These are phyloP conservation scores for Mythimna lalbum DNA, from an alignment of 2,888 invertebrate species.

Conservation along the genomic window DNA sequence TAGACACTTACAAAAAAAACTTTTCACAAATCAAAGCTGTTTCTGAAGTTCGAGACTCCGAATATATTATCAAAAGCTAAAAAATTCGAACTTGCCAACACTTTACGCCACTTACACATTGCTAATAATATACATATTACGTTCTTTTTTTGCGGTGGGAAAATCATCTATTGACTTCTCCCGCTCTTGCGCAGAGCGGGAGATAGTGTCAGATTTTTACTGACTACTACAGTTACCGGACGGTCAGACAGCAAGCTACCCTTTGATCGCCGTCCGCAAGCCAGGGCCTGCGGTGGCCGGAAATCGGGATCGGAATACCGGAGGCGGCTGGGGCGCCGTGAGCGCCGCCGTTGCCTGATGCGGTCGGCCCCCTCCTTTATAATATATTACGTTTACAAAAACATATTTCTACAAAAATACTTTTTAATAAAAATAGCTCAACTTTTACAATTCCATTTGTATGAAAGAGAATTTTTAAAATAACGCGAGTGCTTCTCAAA, in stretches of 20 bases:
- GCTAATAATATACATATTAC: neutral
- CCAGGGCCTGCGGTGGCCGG: no score
- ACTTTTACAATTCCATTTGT: conserved; percentile 24
- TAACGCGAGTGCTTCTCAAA: conserved; percentile 17
- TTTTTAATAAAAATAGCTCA: conserved; percentile 18
- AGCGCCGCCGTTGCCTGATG: no score
- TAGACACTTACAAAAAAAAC: neutral
- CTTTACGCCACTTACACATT: neutral
- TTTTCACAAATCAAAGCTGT: conserved; percentile 18
- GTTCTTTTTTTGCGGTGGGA: no score
- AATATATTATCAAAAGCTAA: conserved; percentile 16
- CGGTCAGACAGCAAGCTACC: no score
- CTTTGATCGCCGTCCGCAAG: no score
- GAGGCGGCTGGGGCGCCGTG: no score
- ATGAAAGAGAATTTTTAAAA: conserved; percentile 34
- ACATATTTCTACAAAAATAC: neutral
- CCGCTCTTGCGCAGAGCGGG: no score
- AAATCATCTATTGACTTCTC: no score
- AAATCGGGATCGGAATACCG: no score
- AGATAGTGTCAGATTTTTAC: no score
- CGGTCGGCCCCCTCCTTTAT: no score
- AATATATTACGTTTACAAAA: neutral
- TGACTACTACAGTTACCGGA: no score
- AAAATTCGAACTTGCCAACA: conserved; percentile 6
- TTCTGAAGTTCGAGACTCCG: conserved; percentile 15